Base-by-base conservation (phyloP, 2,797 vertebrate genomes). In the Bradypodion ventrale region DNA sequence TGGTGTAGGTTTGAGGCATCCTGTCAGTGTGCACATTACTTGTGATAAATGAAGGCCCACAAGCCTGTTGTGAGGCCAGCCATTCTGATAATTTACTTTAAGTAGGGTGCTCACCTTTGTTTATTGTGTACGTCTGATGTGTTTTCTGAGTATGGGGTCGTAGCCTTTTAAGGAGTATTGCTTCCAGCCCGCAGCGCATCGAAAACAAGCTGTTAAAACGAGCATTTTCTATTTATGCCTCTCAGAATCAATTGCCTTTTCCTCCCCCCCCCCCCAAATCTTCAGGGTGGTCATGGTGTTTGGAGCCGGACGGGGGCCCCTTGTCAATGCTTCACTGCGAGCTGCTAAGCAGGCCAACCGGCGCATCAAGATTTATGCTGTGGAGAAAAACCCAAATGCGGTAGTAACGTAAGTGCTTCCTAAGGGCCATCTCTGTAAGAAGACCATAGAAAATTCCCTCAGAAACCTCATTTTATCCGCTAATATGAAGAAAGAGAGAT, bases 321-420 rank as follows among this genome's bases (percentile, higher is more conserved):
- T 98, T 85, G 98, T 99, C 44, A 98, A 98, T 2, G 97, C 98
- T 0, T 97, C 98, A 0, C 95, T 99, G 59, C 95, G 97, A 60
- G 98, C 98, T 29, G 97, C 98, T 76, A 96, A 96, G 60, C 97
- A 97, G 90, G 98, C 98, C 0, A 93, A 96, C 80, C 95, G 98
- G 84, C 96, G 96, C 91, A 94, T 99, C 90, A 96, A 93, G 49
- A 93, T 99, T 37, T 99, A 98, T 0, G 98, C 98, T 0, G 97
- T 98, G 72, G 98, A 98, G 95, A 99, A 99, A 89, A 99, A 99
- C 84, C 97, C 98, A 88, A 99, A 98, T 56, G 98, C 98, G 62
- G 97, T 99, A 1, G 94, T 98, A 85, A 99, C 98, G 98, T 99
- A 92, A 96, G 98, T 96, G 52, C 40, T 32, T 25, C 3, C 27